These are phyloP conservation scores for Trichoplusia ni DNA, from an alignment of 1,140 invertebrate species.

Conservation along the genomic window DNA sequence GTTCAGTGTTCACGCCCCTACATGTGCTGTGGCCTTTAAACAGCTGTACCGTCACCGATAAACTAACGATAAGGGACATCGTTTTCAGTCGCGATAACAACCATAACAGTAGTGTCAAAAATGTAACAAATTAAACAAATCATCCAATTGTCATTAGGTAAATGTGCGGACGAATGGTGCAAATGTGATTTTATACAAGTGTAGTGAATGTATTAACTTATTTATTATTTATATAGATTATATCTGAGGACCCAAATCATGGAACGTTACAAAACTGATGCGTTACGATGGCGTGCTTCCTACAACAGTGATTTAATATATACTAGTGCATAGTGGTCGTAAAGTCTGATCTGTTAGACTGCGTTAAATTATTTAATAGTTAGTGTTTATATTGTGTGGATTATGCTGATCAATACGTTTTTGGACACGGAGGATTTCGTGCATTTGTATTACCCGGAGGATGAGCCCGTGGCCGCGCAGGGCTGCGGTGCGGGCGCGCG, in stretches of 20 bases:
- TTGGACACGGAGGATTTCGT: slow-evolving; percentile 80
- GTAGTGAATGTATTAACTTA: slow-evolving; percentile 60
- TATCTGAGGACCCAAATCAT: slow-evolving; percentile 49
- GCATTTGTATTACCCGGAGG: slow-evolving; percentile 75
- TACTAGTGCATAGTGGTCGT: slow-evolving; percentile 59
- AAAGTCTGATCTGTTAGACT: slow-evolving; percentile 69
- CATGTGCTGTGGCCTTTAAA: slow-evolving; percentile 22
- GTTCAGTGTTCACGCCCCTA: slow-evolving; percentile 4
- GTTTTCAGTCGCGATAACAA: slow-evolving; percentile 27
- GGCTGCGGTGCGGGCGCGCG: slow-evolving; percentile 72
- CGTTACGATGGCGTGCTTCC: slow-evolving; percentile 63
- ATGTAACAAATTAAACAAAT: not conserved
- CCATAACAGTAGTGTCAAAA: slow-evolving; percentile 23
- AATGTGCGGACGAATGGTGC: slow-evolving; percentile 47
- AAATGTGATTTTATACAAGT: slow-evolving; percentile 75
- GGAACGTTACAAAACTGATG: slow-evolving; percentile 62
- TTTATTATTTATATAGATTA: slow-evolving; percentile 50
- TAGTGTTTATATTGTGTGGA: slow-evolving; percentile 63
- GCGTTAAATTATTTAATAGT: slow-evolving; percentile 56
- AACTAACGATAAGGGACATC: slow-evolving; percentile 19
- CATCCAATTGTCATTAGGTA: slow-evolving; percentile 37
- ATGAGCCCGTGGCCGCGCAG: slow-evolving; percentile 65
- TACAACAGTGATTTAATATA: slow-evolving; percentile 52
- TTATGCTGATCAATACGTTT: slow-evolving; percentile 78
- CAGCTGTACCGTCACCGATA: slow-evolving; percentile 33